Base-by-base conservation (phyloP, 2,888 invertebrate species). In the Argynnis bischoffii region DNA sequence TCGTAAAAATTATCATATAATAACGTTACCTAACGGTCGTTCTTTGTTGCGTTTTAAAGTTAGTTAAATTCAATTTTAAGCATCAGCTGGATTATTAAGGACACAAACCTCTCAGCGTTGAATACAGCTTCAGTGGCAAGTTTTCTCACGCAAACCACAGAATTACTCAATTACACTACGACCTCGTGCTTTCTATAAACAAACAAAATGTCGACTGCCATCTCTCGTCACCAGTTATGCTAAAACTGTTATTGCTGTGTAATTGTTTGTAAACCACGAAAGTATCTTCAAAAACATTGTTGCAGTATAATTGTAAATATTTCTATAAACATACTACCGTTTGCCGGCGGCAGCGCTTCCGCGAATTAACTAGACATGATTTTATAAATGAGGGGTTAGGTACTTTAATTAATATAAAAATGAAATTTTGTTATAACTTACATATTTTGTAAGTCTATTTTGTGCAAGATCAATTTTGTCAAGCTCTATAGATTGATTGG, bases 211-310 rank as follows among this genome's bases (percentile, higher is more conserved):
- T 71, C 69, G 72, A 89, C 87, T 91, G 88, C 79, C 75, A 66
- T 72, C 67, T 75, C 70, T 66, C 73, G 51, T 61, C 61, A 71
- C 51, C 26, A 73, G 74, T 72, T 76, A 71, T 66, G 66, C 74
- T 75, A 71, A 74, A 74, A 75, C 76, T 81, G 80, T 81, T 80
- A 79, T 81, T 81, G 78, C 74, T 75, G 73, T 77, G 76, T 78
- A 76, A 75, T 72, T 90, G 87, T 90, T 91, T 90, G 80, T 85
- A 90, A 90, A 90, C 89, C 87, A 71, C 85, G 64, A 78, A 78
- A 72, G 79, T 77, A 76, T 80, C 78, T 80, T 79, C 64, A 73
- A 75, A 74, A 77, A 86, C 85, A 83, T 85, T 84, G 83, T 83
- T 84, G 76, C 74, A 64, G 68, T 74, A 67, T 84, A 82, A 83